Conservation (phyloP, 2,888 invertebrate genomes). For the Tubulanus polymorphus region DNA sequence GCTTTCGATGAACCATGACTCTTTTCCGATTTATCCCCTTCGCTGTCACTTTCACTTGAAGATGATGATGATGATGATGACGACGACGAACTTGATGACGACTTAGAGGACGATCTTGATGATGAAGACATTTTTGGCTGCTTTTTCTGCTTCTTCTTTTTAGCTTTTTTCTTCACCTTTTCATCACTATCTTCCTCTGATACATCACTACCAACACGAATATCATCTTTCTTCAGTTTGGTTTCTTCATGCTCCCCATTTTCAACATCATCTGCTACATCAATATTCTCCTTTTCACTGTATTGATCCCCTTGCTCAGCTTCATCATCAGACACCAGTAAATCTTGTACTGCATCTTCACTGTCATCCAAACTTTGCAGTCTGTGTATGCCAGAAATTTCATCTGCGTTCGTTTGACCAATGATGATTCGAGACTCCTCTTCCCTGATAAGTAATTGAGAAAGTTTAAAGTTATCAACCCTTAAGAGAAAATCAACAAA, state of each 20-base stretch:
- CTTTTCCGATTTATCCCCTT: too few species aligned
- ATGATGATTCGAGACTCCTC: too few species aligned
- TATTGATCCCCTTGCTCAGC: background rate
- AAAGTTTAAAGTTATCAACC: too few species aligned
- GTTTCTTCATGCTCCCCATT: background rate
- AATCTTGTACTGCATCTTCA: too few species aligned
- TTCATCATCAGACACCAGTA: background rate
- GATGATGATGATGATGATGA: background rate
- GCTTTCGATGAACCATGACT: too few species aligned
- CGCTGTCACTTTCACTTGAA: background rate
- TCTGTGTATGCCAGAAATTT: too few species aligned
- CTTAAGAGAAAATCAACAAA: too few species aligned
- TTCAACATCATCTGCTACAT: background rate
- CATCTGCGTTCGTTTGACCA: too few species aligned
- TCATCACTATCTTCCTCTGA: background rate
- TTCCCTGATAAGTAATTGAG: too few species aligned
- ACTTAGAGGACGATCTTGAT: background rate
- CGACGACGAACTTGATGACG: background rate
- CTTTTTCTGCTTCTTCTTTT: background rate
- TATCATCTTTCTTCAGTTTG: background rate
- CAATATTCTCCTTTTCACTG: background rate
- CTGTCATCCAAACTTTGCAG: too few species aligned
- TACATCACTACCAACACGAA: background rate
- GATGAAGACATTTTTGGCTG: background rate
- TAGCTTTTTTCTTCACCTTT: background rate